These are phyloP conservation scores for Allygus modestus DNA, from an alignment of 2,888 invertebrate species.

Conservation along the genomic window DNA sequence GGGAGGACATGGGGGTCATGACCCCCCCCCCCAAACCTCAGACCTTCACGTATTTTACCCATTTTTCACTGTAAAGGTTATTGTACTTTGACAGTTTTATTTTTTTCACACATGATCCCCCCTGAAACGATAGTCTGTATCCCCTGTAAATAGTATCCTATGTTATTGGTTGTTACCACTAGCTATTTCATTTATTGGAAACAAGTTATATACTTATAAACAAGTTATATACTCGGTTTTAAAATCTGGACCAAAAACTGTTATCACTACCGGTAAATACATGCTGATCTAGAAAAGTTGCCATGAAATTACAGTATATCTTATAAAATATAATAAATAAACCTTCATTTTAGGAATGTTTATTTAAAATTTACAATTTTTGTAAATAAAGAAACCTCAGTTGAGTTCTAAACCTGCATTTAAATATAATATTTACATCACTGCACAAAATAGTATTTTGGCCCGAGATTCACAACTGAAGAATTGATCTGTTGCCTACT, in stretches of 20 bases:
- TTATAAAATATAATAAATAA: neutral
- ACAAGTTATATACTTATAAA: too few species aligned
- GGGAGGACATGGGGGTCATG: too few species aligned
- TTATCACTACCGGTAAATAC: neutral
- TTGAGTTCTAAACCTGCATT: neutral
- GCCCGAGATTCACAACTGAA: neutral
- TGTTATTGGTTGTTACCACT: too few species aligned
- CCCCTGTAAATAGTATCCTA: too few species aligned
- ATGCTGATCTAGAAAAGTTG: neutral
- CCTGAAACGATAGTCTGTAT: too few species aligned
- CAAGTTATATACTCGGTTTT: too few species aligned
- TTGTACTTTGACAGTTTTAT: too few species aligned
- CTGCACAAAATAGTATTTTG: neutral
- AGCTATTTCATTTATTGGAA: too few species aligned
- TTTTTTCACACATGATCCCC: too few species aligned
- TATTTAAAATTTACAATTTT: neutral
- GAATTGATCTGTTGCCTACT: slow-evolving; percentile 73
- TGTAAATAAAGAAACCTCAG: neutral
- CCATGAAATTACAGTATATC: neutral
- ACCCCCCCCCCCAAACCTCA: too few species aligned
- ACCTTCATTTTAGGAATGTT: neutral
- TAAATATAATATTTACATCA: slow-evolving; percentile 18
- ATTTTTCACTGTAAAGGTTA: too few species aligned
- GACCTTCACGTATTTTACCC: too few species aligned
- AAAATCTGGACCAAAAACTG: neutral